Evolutionary conservation across 2,888 invertebrate species (phyloP).

Genomic region (Phortica magna): DNA sequence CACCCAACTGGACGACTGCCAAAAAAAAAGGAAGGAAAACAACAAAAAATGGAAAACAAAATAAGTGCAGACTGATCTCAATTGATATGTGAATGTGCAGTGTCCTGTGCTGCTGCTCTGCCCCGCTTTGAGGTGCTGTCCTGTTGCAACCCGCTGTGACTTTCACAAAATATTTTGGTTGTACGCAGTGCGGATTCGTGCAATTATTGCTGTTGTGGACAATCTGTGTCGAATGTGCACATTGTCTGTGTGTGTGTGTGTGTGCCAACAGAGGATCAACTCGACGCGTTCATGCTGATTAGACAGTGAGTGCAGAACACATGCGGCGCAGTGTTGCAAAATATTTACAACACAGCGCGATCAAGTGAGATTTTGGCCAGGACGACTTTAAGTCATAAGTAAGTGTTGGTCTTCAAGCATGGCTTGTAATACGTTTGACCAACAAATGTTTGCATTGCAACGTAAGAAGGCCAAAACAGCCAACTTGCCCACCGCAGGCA

Average conservation of each 20-base stretch:
- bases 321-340: slow-evolving; percentile 66
- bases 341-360: slow-evolving; percentile 46
- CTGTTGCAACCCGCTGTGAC: slow-evolving; percentile 67
- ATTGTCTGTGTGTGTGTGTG: slow-evolving; percentile 38
- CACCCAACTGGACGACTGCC: slow-evolving; percentile 41
- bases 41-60: slow-evolving; percentile 26
- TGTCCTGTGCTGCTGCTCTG: slow-evolving; percentile 30
- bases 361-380: slow-evolving; percentile 55
- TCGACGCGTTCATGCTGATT: slow-evolving; percentile 30
- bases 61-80: background rate
- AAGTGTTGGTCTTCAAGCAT: background rate
- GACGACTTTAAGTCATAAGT: slow-evolving; percentile 32
- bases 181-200: slow-evolving; percentile 72
- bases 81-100: slow-evolving; percentile 35
- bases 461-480: slow-evolving; percentile 15
- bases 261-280: background rate
- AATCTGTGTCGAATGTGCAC: slow-evolving; percentile 63
- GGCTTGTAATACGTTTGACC: slow-evolving; percentile 29
- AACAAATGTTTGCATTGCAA: background rate
- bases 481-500: background rate
- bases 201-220: slow-evolving; percentile 62
- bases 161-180: slow-evolving; percentile 78
- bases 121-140: background rate
- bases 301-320: slow-evolving; percentile 37
- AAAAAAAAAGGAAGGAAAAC: slow-evolving; percentile 53